Conservation (phyloP, 1,140 invertebrate genomes). For the Glossosoma conforme region DNA sequence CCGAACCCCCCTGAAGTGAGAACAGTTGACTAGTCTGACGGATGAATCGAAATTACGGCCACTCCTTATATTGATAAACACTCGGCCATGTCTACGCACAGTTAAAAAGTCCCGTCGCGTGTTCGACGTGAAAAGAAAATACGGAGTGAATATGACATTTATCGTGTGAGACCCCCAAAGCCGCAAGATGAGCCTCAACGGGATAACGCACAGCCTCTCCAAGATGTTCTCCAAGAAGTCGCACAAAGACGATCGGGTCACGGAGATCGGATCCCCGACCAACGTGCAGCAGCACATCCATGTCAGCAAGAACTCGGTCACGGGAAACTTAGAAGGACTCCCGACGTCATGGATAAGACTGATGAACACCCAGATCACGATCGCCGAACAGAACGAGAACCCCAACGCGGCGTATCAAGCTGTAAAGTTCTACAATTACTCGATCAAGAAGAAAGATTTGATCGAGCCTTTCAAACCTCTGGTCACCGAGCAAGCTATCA, state of each 20-base stretch:
- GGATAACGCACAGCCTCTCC: slow-evolving; percentile 45
- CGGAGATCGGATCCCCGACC: slow-evolving; percentile 69
- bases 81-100: no score
- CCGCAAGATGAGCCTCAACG: slow-evolving; percentile 38
- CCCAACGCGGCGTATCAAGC: slow-evolving; percentile 81
- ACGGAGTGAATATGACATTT: slow-evolving; percentile 5
- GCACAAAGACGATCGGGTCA: slow-evolving; percentile 41
- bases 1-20: no score
- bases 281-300: slow-evolving; percentile 77
- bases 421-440: slow-evolving; percentile 87
- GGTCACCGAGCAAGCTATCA: slow-evolving; percentile 69
- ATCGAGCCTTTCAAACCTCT: slow-evolving; percentile 67
- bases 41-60: slow-evolving; percentile 9
- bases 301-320: slow-evolving; percentile 70
- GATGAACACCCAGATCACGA: slow-evolving; percentile 81
- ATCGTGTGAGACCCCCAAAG: slow-evolving; percentile 3
- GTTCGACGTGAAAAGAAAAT: slow-evolving; percentile 11
- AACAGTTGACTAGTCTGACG: slow-evolving; percentile 9
- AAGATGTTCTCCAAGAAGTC: slow-evolving; percentile 47
- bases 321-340: slow-evolving; percentile 72
- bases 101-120: no score
- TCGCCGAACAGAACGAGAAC: slow-evolving; percentile 85
- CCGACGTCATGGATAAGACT: slow-evolving; percentile 73
- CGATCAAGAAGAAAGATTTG: slow-evolving; percentile 70
- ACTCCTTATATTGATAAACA: slow-evolving; percentile 27